Evolutionary conservation across 2,888 invertebrate species (phyloP), one percentile per base, ranked within the genome.

Genomic region (Aspidiotus rigidus): DNA sequence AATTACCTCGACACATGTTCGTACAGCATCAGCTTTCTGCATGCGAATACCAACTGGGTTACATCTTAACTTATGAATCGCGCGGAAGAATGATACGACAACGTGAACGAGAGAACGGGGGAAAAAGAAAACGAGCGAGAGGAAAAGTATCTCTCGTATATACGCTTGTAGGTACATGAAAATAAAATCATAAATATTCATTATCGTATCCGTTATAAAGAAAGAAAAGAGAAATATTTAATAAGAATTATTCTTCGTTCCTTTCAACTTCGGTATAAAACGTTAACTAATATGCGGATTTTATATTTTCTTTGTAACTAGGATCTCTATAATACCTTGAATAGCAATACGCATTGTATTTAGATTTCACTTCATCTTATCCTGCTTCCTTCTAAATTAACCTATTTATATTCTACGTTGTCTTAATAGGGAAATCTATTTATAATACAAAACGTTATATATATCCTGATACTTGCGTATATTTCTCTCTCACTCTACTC

Each of bases 271-370:
- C 28, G 28, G 28, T 28, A 28, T 28, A 28, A 28, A 28, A 28
- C 28, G 28, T 49, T 49, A 49, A 59, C 59, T 11, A 59, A 59
- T 59, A 59, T 39, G 59, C 59, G 59, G 59, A 59, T 59, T 59
- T 17, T 59, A 59, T 59, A 55, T 55, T 60, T 42, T 41, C 41
- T 62, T 40, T 41, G n/a, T 62, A 62, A 10, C 17, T 28, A 63
- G 54, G 39, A 39, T 55, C 55, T 28, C 42, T 28, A 17, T 62
- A 55, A 64, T 64, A 64, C 64, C 42, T 56, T 57, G 64, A 64
- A 64, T 64, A 56, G 64, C 16, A 64, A 64, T 64, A 55, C 56
- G 56, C 42, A 64, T 64, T 64, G 64, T 64, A 64, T 64, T 64
- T 64, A 64, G 64, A 64, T 64, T 64, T 64, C 57, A 15, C 13